Base-by-base conservation (phyloP, 2,888 invertebrate genomes). In the Trachelus stipa region DNA sequence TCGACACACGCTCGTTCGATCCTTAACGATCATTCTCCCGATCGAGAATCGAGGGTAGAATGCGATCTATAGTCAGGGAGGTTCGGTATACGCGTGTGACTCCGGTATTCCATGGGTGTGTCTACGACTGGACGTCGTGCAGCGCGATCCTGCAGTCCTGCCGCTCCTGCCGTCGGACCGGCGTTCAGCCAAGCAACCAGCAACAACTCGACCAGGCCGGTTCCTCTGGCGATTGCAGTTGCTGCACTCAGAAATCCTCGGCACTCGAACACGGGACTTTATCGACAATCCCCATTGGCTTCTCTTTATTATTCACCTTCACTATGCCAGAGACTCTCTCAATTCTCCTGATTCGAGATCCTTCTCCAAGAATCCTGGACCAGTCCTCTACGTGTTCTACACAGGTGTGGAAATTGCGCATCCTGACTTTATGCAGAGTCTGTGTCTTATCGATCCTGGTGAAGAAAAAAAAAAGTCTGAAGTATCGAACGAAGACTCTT, bases 101-200 rank as follows among this genome's bases (percentile, higher is more conserved):
- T 56, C 56, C 23, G 71, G 71, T 71, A 71, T 71, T 71, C 34
- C 71, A 71, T 71, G 71, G 71, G 71, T 71, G 71, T 71, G 71
- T 71, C 71, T 34, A 56, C 56, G 56, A 56, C 56, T 56, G 56
- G 56, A 56, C 23, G 56, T 56, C 56, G 56, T 56, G 56, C 56
- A 56, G 56, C 56, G 6, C 56, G 23, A 56, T 56, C 56, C 56
- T 23, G 15, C 40, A 40, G 40, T 40, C 33, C 71, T 71, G 71
- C 71, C 71, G 71, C 30, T 34, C 31, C 71, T 34, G 30, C 71
- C 71, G 71, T 71, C 71, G 71, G 71, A 34, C 15, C 71, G 12
- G 71, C 33, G 71, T 56, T 56, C 56, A 6, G 56, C 56, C 23
- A 1, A 56, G 56, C 56, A 56, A 23, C 56, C 56, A 23, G 23